Base-by-base conservation (phyloP, 2,888 invertebrate genomes). In the Tiliacea aurago region DNA sequence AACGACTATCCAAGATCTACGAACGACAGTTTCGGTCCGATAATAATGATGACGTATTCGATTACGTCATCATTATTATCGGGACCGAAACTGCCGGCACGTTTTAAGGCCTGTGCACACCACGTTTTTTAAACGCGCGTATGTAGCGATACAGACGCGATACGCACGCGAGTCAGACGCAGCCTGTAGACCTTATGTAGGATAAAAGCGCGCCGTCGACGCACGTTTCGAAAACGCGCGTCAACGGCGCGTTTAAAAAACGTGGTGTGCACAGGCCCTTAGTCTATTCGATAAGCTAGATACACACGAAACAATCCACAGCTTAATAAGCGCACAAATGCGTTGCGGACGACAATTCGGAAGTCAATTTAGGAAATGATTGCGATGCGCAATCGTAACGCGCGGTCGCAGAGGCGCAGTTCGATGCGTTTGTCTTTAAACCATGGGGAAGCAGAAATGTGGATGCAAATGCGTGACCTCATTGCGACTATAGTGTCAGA, bases 401-500 rank as follows among this genome's bases (percentile, higher is more conserved):
- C 23, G 37, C 20, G 33, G n/a, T 28, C 33, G 20, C 33, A 43
- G 49, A 23, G 13, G 13, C 58, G 37, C 67, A 58, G 20, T 45
- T 13, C 18, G 7, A 59, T 67, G 28, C 23, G 58, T 55, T 76
- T 76, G 49, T 70, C 49, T 76, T 37, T 70, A 20, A 45, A 61
- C 62, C 49, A 55, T 76, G 18, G 43, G 1, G 51, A 28, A 23
- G 33, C 28, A 49, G 62, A 56, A 76, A 56, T 76, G 70, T 70
- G 43, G 55, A 76, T 63, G 56, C 76, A 62, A 76, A 76, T 76
- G 37, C 37, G 55, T 76, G 76, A 63, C 49, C 55, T 70, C 41
- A 59, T 70, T 76, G 49, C 20, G 7, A 11, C 23, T n/a, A n/a
- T 37, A n/a, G 33, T 23, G 47, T 33, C 13, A 49, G 13, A 33